These are phyloP conservation scores for Rhagonycha fulva DNA, from an alignment of 2,888 invertebrate genomes.

Conservation along the genomic window DNA sequence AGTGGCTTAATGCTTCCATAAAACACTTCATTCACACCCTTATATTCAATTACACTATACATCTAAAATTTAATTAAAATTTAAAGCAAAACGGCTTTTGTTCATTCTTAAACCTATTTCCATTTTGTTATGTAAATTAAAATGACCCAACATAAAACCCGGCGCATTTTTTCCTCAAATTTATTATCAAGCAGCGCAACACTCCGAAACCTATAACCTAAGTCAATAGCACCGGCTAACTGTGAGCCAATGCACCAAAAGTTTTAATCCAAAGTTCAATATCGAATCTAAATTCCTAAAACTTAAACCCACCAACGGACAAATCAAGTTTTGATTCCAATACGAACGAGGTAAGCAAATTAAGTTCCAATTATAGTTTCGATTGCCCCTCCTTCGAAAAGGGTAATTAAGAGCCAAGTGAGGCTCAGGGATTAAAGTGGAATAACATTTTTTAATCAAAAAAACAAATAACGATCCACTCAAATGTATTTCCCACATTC, in stretches of 20 bases:
- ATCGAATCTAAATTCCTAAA: background rate
- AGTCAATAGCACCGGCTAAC: background rate
- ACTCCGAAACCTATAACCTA: background rate
- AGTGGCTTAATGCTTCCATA: slow-evolving; percentile 1
- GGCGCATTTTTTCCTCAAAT: background rate
- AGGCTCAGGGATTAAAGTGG: background rate
- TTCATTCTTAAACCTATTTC: background rate
- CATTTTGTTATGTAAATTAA: background rate
- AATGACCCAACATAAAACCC: background rate
- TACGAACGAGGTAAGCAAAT: background rate
- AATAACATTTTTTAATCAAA: background rate
- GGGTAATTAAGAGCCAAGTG: background rate
- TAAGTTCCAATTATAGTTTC: background rate
- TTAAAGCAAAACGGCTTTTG: background rate
- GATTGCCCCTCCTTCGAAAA: background rate
- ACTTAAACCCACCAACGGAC: background rate
- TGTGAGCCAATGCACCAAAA: background rate
- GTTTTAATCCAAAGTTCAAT: background rate
- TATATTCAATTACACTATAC: background rate
- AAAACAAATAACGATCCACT: background rate
- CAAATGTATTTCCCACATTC: background rate
- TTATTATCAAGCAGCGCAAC: background rate
- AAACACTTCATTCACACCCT: background rate
- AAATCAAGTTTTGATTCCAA: background rate
- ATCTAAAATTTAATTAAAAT: background rate